Conservation (phyloP, 2,113 vertebrate genomes). For the Percopsis transmontana region DNA sequence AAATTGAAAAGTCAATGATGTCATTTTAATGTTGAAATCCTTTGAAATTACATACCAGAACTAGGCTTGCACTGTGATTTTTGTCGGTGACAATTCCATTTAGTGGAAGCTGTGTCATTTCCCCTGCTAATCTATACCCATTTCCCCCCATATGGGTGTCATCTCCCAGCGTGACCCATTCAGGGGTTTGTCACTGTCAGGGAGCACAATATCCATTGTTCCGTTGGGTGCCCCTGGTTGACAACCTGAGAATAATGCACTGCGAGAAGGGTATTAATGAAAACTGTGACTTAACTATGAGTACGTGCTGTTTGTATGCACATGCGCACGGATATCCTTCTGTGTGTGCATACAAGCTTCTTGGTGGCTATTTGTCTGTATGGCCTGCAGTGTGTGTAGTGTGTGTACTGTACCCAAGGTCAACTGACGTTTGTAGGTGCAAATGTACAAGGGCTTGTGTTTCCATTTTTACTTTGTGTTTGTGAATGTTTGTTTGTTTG, state of each 20-base stretch:
- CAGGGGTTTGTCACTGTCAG: conserved; percentile 58
- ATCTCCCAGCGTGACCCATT: conserved; percentile 53
- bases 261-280: conserved; percentile 26
- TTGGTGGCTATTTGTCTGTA: no score
- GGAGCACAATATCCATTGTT: conserved; percentile 72
- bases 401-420: no score
- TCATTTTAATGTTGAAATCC: conserved; percentile 12
- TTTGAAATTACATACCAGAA: conserved; percentile 16
- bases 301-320: not conserved
- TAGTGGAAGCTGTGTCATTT: conserved; percentile 67
- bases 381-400: no score
- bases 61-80: conserved; percentile 21
- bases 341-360: no score
- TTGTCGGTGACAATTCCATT: conserved; percentile 49
- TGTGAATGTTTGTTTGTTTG: not conserved
- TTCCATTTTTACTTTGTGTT: not conserved
- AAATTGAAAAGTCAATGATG: not conserved
- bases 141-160: conserved; percentile 61
- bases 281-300: not conserved
- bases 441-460: not conserved
- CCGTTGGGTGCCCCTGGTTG: conserved; percentile 41
- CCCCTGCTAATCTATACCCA: conserved; percentile 64
- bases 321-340: not conserved
- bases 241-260: conserved; percentile 39
- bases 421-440: no score